Evolutionary conservation across 1,140 invertebrate species (phyloP), one percentile per base, ranked within the genome.

Genomic region (Drosophila willistoni): DNA sequence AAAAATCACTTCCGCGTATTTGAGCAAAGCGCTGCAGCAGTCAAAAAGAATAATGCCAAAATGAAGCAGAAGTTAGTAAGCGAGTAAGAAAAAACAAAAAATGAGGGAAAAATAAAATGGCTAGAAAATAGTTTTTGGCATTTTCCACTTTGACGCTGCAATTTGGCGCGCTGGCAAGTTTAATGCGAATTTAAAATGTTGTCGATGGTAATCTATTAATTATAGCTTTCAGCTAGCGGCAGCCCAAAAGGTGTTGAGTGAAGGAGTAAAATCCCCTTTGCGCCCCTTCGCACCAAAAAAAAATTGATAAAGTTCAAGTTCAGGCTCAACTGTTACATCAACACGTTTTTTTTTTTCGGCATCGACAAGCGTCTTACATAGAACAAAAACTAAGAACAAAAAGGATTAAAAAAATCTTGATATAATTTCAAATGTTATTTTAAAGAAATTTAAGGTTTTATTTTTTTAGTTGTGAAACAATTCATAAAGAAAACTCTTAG

Each of bases 181-280:
- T 89, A 89, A 89, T 89, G 84, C 74, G 84, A 89, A 89, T 89
- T 89, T 89, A 89, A 89, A 89, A 89, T 84, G 85, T 89, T 89
- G 84, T 86, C 83, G 84, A 89, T 89, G 84, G 75, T 89, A 89
- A 89, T 89, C 84, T 90, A 89, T 89, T 89, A 89, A 89, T 89
- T 89, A 89, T 89, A 84, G 84, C 73, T 72, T 71, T 78, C 60
- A 78, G 74, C 78, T 79, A 79, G 86, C 84, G 73, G 85, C 80
- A 89, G 83, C 79, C 83, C 76, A 84, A 89, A 78, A 89, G 84
- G 84, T 87, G 84, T 87, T 89, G 84, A 87, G 61, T 78, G 79
- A 67, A 42, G 47, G 63, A 57, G 60, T 55, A 1, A 19, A 14
- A 41, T 14, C 22, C 25, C 57, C 42, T 12, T 17, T 14, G 1